Evolutionary conservation across 2,113 vertebrate species (phyloP), one percentile per base, ranked within the genome.

Genomic region (Trachemys scripta): DNA sequence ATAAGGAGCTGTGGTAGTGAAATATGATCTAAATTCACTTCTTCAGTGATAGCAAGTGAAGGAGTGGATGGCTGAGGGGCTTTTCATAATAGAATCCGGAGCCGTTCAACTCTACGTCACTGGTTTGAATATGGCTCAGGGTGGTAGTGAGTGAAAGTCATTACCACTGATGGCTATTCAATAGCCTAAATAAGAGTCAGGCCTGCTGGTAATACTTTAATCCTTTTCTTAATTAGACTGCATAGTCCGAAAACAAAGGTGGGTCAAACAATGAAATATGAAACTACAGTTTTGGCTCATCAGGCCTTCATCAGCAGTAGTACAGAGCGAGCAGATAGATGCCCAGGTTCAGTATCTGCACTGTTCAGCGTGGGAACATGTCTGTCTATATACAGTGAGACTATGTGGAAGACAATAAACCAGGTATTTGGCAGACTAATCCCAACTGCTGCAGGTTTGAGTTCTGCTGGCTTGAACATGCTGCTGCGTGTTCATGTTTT

Each of bases 1-100:
- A 76, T 29, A 31, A 6, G 47, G 31, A 38, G 14, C 14, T 78
- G 65, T 12, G 0, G 10, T 0, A 0, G 8, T 2, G 29, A 82
- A 80, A 88, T 42, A 3, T 3, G 6, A 3, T 56, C 27, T 35
- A 51, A 82, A 51, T 45, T 25, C 19, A 72, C 20, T 59, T 65
- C 59, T 79, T 5, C 24, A 17, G 38, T 42, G 16, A 49, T 16
- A 75, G 24, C 51, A 57, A 38, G 59, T 49, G 53, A 75, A 12
- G 65, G 42, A 45, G 51, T 27, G 65, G 54, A 57, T 45, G 25
- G 65, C 24, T 20, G 24, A 57, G 27, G 31, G 8, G 47, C 31
- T 27, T 76, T 84, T 62, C 38, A 47, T 29, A 42, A 83, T 49
- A 11, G 56, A 80, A 84, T 31, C 29, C 5, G 5, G 54, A 84